Evolutionary conservation across 2,797 vertebrate species (phyloP), one percentile per base, ranked within the genome.

Genomic region (Neostethus bicornis): DNA sequence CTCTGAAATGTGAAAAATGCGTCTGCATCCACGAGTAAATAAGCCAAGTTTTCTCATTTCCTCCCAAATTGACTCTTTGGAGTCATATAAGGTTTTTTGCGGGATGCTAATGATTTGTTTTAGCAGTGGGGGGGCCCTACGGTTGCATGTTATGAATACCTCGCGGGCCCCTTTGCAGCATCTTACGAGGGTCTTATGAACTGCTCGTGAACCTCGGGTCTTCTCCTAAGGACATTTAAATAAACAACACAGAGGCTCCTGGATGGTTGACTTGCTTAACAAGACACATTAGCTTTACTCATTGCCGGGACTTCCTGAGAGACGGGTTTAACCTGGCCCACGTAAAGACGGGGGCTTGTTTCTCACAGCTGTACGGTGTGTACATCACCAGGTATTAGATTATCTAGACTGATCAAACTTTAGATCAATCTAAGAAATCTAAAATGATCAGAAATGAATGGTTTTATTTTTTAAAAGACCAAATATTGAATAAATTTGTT

Each of bases 81-180:
- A 78, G 73, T 79, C 75, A 44, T 43, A 67, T 51, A 69, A 75
- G 75, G 58, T 61, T 81, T n/a, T 81, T 73, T 66, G 70, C 65
- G 70, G 80, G 74, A 83, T 80, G 69, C 83, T 85, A 87, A 85
- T 83, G 83, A 79, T 83, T 87, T 83, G 78, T 84, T 87, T 87
- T 73, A 81, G 74, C 75, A 38, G 75, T 43, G 31, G 79, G 75
- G 72, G 70, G 75, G 61, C 44, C 50, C 51, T n/a, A 38, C 63
- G 65, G 67, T 34, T 65, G 75, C 70, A 77, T 75, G 73, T 78
- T 78, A 76, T 81, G 79, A 84, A 83, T 75, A 73, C 74, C 74
- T 78, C 11, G 46, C 37, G 10, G 73, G 81, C 58, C 73, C 78
- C 76, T 63, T 31, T 39, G 63, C 64, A 11, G 79, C 67, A 64